Evolutionary conservation across 2,113 vertebrate genomes (phyloP).

Genomic region (Furnarius figulus): DNA sequence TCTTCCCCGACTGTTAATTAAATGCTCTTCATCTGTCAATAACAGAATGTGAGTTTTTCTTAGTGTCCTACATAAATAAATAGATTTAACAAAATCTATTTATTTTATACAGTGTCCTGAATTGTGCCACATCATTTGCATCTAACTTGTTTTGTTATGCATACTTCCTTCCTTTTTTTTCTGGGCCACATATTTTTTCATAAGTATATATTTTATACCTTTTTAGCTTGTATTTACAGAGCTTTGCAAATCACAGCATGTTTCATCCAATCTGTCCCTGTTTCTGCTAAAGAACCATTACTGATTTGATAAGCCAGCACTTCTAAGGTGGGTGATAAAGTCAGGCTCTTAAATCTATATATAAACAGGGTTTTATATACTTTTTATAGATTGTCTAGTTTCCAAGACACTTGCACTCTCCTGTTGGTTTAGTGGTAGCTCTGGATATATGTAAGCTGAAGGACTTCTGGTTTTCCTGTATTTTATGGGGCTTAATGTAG

Average conservation of each 20-base stretch:
- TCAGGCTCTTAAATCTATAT: background rate
- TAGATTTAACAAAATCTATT: background rate
- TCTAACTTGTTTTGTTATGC: background rate
- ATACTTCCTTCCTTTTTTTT: background rate
- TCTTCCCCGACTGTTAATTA: background rate
- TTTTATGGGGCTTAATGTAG: background rate
- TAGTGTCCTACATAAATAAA: background rate
- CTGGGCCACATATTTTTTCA: background rate
- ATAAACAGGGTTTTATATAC: background rate
- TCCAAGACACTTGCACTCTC: background rate
- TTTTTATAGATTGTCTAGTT: background rate
- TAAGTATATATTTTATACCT: background rate
- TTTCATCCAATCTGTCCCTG: background rate
- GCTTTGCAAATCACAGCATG: background rate
- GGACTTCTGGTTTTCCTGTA: background rate
- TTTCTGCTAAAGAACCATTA: background rate
- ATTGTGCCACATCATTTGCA: background rate
- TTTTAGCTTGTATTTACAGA: background rate
- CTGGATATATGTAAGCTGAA: background rate
- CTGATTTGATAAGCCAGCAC: background rate
- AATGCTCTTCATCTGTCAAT: slow-evolving; percentile 26
- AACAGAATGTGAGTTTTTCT: slow-evolving; percentile 1
- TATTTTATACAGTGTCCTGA: background rate
- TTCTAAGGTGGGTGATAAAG: background rate
- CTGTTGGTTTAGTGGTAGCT: background rate